Base-by-base conservation (phyloP, 2,113 vertebrate genomes). In the Sinocyclocheilus grahami region DNA sequence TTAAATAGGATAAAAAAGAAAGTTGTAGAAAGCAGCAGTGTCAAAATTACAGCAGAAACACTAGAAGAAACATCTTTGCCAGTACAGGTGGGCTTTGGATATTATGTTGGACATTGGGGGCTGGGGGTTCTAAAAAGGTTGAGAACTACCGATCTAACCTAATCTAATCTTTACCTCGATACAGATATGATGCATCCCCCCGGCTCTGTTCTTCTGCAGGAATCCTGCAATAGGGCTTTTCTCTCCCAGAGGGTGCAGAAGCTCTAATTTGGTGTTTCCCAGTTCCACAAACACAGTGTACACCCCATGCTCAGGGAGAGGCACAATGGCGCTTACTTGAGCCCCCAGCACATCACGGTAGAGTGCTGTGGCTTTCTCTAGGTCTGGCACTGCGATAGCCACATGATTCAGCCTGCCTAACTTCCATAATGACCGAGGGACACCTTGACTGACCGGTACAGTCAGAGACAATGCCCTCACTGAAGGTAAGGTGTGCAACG, bases 141-240 rank as follows among this genome's bases (percentile, higher is more conserved):
- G 42, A 42, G 8, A 42, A 42, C 42, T 42, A 8, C 42, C 2
- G 8, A 11, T 48, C 46, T 48, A 48, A 48, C 48, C 7, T 37
- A 82, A 42, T 46, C 18, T 65, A 78, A 30, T 76, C 16, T 92
- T 91, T 95, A 98, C 97, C 97, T 99, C 98, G 9, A 99, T 96
- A 89, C 98, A 99, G 90, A 99, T 94, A 85, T 99, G 98, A 89
- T 99, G 98, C 95, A 99, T 96, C 79, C 98, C 98, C 89, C 98
- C 98, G 13, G 95, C 91, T 87, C 96, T 96, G 91, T 99, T 98
- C 90, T 97, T 99, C 90, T 96, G 94, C 85, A 99, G 93, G 90
- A 99, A 99, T 53, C 96, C 95, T 78, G 94, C 83, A 18, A 99
- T 96, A 0, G 98, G 98, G 89, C 98, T 99, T 82, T 96, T 93